Evolutionary conservation across 2,113 vertebrate species (phyloP).

Genomic region (Parotia lawesii): DNA sequence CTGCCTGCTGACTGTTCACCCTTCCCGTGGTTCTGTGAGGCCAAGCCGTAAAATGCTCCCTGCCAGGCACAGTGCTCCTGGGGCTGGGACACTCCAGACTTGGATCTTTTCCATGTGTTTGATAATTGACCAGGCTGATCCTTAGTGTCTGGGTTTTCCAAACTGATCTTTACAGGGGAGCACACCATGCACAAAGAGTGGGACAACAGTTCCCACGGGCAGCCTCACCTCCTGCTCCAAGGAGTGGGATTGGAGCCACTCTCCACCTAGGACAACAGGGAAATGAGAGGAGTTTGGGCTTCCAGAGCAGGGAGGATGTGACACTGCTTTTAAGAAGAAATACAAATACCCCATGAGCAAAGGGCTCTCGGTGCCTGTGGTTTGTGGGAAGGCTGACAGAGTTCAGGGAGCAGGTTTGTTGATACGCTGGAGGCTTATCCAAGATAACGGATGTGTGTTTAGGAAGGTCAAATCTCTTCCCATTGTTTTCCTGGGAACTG

Average conservation of each 20-base stretch:
- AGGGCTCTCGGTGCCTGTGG: accelerated
- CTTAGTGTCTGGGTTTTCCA: neutral
- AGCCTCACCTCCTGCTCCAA: neutral
- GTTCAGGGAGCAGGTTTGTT: neutral
- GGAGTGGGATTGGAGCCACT: neutral
- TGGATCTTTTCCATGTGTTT: neutral
- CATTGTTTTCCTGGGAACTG: accelerated
- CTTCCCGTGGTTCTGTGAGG: accelerated
- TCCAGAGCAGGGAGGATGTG: neutral
- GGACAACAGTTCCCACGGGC: neutral
- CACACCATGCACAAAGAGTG: neutral
- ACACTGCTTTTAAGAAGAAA: neutral
- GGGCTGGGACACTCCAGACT: neutral
- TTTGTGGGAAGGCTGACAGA: neutral
- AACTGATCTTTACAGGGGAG: neutral
- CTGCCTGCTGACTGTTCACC: neutral
- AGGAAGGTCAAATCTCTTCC: neutral
- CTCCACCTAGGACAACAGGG: accelerated
- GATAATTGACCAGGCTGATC: neutral
- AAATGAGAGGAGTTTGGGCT: neutral
- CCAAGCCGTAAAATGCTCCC: neutral
- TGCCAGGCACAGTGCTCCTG: accelerated
- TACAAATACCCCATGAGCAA: neutral
- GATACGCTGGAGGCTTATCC: neutral
- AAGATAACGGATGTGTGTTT: accelerated